Evolutionary conservation across 2,888 invertebrate genomes (phyloP), one percentile per base, ranked within the genome.

Genomic region (Lordiphosa fenestrarum): DNA sequence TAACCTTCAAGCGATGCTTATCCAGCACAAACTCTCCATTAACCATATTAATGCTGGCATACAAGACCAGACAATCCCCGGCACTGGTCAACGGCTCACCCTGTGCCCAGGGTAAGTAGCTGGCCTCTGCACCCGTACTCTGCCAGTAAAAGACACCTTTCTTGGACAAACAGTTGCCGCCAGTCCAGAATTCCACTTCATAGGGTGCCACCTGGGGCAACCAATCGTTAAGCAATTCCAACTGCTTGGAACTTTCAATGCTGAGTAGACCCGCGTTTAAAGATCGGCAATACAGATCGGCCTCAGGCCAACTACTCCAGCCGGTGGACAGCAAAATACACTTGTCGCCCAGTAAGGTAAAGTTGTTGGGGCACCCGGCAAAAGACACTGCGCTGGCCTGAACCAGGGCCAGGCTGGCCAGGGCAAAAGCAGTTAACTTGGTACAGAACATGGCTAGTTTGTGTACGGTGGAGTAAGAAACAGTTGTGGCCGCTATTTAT

Each of bases 271-370:
- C 54, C 12, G 72, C 57, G 15, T 60, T 60, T 15, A 57, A n/a
- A 0, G 58, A n/a, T 1, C 63, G 72, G 4, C 77, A 76, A 10
- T 54, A n/a, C 3, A 77, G 81, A 53, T 74, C 81, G 3, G 74
- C 72, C 19, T 77, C 63, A 7, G 12, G 77, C 67, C 81, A 76
- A 12, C 19, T 72, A 0, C 25, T 19, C 53, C 53, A 58, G 0
- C 0, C 12, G 4, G 0, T 4, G 5, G 33, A 25, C 0, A 35
- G 25, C 4, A 36, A 5, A 0, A 76, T 49, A 7, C 76, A 76
- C 51, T 73, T 81, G 6, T 59, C 77, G 3, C 38, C 57, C 40
- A 77, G 60, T 2, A 9, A 33, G 1, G 30, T 44, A 15, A 71
- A 76, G 35, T 61, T 54, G 2, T 7, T 39, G 4, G 48, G 46